phyloP scores from a whole-genome alignment of 2,113 vertebrate genomes.

The Scartelaos histophorus region DNA sequence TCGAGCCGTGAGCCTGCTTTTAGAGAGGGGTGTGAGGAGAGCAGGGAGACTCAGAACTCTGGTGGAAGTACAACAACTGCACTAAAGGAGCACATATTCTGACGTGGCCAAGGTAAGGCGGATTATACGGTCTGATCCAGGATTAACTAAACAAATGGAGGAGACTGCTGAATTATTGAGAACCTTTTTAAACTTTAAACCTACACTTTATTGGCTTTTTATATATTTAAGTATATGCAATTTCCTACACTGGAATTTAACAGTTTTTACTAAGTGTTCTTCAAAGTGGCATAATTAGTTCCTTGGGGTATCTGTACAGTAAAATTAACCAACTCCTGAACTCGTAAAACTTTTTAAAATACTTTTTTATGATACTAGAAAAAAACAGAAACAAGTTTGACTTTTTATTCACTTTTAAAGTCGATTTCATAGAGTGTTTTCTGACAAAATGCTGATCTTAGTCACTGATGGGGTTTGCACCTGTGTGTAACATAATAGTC shows the following conservation, averaged over 20 bases:
- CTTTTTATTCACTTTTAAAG: neutral
- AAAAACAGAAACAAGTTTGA: neutral
- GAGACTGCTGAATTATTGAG: neutral
- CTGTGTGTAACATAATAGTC: slow-evolving; percentile 50
- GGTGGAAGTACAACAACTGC: slow-evolving; percentile 62
- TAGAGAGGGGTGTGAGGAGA: slow-evolving; percentile 70
- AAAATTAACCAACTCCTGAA: neutral
- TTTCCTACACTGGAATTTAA: neutral
- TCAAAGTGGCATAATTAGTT: neutral
- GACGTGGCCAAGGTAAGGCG: slow-evolving; percentile 71
- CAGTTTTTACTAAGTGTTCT: neutral
- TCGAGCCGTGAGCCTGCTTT: slow-evolving; percentile 59
- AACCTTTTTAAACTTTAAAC: neutral
- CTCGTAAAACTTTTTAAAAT: neutral
- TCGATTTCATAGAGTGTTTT: neutral
- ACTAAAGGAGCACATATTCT: slow-evolving; percentile 60
- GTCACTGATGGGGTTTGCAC: slow-evolving; percentile 47
- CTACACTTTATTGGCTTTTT: neutral
- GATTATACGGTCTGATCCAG: neutral
- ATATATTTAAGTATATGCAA: neutral
- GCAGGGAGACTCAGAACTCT: slow-evolving; percentile 73
- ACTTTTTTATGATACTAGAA: neutral
- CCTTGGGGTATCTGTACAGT: neutral
- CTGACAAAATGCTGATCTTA: slow-evolving; percentile 17
- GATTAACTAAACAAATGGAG: neutral